Percentiles rank a stretch among this genome's conserved stretches.
Evolutionary conservation across 2,113 vertebrate genomes (phyloP).

Genomic region (Dicentrarchus labrax): DNA sequence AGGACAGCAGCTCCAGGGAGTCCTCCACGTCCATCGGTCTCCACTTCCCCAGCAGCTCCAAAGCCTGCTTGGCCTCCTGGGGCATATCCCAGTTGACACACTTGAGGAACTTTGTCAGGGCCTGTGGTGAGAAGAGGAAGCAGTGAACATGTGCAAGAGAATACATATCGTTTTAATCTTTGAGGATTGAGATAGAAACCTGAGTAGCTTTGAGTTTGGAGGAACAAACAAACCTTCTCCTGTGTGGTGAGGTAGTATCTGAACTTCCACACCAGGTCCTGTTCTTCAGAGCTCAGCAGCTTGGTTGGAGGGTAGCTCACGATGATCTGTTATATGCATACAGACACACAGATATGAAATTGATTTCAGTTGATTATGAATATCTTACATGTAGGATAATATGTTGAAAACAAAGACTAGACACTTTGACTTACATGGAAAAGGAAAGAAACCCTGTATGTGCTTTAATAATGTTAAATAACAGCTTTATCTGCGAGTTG

Average conservation of each 20-base stretch:
- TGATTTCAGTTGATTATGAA: neutral
- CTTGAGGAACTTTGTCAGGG: conserved; percentile 98
- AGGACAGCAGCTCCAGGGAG: conserved; percentile 94
- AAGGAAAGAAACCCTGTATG: neutral
- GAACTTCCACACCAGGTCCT: conserved; percentile 99
- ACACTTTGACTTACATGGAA: neutral
- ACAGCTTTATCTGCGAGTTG: neutral
- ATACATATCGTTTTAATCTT: neutral
- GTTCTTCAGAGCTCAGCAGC: conserved; percentile 95
- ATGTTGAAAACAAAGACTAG: neutral
- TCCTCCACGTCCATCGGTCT: conserved; percentile 99
- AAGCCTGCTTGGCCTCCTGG: conserved; percentile 96
- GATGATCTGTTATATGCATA: conserved; percentile 88
- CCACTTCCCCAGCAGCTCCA: conserved; percentile 97
- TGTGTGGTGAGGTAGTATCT: conserved; percentile 98
- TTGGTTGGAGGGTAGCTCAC: conserved; percentile 98
- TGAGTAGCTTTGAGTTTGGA: too few relatives aligned
- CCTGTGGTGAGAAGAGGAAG: conserved; percentile 78
- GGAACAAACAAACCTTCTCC: conserved; percentile 88
- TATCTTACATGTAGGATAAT: neutral
- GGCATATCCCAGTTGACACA: conserved; percentile 98
- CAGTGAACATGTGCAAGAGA: neutral
- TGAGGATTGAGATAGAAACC: neutral
- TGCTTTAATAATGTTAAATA: neutral
- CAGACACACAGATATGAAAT: conserved; percentile 19